Evolutionary conservation across 2,113 vertebrate species (phyloP), one percentile per base, ranked within the genome.

Genomic region (Otis tarda): DNA sequence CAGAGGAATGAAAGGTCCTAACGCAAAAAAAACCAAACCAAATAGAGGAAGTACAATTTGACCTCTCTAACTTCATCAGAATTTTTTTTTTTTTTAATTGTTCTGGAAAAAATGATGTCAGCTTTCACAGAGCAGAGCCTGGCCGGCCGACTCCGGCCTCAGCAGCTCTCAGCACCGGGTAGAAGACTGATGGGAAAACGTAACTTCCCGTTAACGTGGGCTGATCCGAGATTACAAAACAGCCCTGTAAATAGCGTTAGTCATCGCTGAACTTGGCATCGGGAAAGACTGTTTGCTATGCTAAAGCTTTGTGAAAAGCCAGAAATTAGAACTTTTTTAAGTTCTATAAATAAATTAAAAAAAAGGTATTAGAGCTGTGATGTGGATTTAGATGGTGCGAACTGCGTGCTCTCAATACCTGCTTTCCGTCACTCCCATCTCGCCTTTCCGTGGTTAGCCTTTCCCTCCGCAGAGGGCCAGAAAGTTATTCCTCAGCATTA

Each of bases 161-260:
- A 87, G 93, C 87, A 94, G 55, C 91, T 89, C 87, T 79, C 57
- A 27, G 86, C 94, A 95, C 77, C 17, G 3, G 73, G 93, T 93
- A 73, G 76, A 79, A 84, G 83, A 65, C 77, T 67, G 91, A 94
- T 25, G 81, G 95, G 93, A 96, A 95, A 97, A 95, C 77, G 86
- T 83, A 96, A 96, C 89, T 96, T 97, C 94, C 96, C 93, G 71
- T 94, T 93, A 83, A 87, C 49, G 94, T 92, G 94, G 95, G 95
- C 75, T 86, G 94, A 87, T 91, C 78, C 50, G 94, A 94, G 95
- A 96, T 97, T 97, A 97, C 96, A 97, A 95, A 96, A 97, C 87
- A 92, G 91, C 77, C 83, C 96, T 96, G 96, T 96, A 95, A 97
- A 96, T 69, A 96, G 80, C 6, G 75, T 96, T 97, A 96, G 96